These are phyloP conservation scores for Cremastinae sp. DNA, from an alignment of 2,888 invertebrate genomes.

Conservation along the genomic window DNA sequence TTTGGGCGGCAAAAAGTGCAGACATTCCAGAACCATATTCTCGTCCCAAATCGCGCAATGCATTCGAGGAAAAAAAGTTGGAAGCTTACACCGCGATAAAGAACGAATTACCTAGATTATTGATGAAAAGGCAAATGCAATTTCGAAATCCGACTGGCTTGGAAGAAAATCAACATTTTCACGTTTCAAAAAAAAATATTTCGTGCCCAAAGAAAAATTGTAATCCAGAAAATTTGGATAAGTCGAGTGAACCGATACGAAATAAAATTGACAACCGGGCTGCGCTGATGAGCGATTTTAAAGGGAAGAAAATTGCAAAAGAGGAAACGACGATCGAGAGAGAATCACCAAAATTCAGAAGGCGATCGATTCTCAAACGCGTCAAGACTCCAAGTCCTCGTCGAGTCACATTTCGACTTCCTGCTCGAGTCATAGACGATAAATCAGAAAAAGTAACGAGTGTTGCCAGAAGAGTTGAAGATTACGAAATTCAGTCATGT, in stretches of 20 bases:
- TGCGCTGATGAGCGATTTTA: too few species aligned
- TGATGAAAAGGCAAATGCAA: slow-evolving; percentile 45
- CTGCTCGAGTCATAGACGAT: slow-evolving; percentile 51
- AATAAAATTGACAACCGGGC: background rate
- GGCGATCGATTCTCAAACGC: slow-evolving; percentile 37
- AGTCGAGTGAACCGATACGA: too few species aligned
- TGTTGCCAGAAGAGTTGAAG: background rate
- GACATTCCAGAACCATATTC: slow-evolving; percentile 19
- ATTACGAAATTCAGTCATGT: background rate
- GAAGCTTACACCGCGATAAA: slow-evolving; percentile 41
- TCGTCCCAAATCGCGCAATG: slow-evolving; percentile 31
- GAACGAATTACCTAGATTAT: slow-evolving; percentile 50
- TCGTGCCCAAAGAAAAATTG: too few species aligned
- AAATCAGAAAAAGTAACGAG: slow-evolving; percentile 4
- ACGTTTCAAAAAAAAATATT: too few species aligned
- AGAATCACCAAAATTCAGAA: background rate
- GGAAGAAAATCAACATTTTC: too few species aligned
- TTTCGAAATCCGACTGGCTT: too few species aligned
- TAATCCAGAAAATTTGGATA: too few species aligned
- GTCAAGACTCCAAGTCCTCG: slow-evolving; percentile 52
- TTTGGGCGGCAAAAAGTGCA: slow-evolving; percentile 15
- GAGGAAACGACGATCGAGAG: background rate
- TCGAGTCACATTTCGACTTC: slow-evolving; percentile 57
- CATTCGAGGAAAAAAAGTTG: slow-evolving; percentile 40
- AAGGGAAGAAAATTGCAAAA: background rate